Percentiles rank a stretch among this genome's conserved stretches.
phyloP scores from a whole-genome alignment of 2,113 vertebrate species.

The Oxygymnocypris stewartii region DNA sequence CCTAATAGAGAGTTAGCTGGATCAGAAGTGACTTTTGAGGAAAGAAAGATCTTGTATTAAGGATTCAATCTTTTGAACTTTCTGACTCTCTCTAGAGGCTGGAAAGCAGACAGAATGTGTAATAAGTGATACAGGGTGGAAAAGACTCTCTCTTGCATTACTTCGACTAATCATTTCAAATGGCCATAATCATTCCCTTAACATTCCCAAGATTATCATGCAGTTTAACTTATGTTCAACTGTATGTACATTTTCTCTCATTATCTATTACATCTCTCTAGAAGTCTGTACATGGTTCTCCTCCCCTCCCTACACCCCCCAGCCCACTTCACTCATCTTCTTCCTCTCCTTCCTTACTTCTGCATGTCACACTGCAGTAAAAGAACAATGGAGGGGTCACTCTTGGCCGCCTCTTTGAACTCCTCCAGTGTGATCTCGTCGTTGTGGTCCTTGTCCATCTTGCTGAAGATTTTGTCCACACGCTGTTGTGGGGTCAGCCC shows the following conservation, averaged over 20 bases:
- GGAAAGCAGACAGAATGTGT: conserved; percentile 4
- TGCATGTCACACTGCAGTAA: conserved; percentile 98
- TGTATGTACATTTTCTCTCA: conserved; percentile 50
- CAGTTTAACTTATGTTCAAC: conserved; percentile 24
- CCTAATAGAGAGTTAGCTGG: neutral
- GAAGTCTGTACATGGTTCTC: conserved; percentile 42
- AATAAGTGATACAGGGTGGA: neutral
- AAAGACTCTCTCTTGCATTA: conserved; percentile 24
- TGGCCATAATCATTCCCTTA: neutral
- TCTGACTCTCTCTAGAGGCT: conserved; percentile 11
- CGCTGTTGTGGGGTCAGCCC: conserved; percentile 96
- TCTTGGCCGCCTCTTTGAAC: conserved; percentile 97
- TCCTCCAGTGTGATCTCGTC: conserved; percentile 97
- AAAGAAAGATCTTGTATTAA: conserved; percentile 10
- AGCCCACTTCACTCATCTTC: neutral
- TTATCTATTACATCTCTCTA: conserved; percentile 45
- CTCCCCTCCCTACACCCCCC: conserved; percentile 24
- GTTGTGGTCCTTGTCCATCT: conserved; percentile 99
- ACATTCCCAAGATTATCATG: conserved; percentile 2
- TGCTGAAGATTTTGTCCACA: conserved; percentile 98
- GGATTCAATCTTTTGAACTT: conserved; percentile 5
- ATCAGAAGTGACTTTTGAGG: neutral
- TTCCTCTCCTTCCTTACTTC: conserved; percentile 78
- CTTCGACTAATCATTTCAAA: neutral
- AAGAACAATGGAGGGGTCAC: conserved; percentile 94